Percentiles rank a stretch among this genome's conserved stretches.
phyloP scores from a whole-genome alignment of 2,113 vertebrate genomes.

The Gallinago jamesoni region DNA sequence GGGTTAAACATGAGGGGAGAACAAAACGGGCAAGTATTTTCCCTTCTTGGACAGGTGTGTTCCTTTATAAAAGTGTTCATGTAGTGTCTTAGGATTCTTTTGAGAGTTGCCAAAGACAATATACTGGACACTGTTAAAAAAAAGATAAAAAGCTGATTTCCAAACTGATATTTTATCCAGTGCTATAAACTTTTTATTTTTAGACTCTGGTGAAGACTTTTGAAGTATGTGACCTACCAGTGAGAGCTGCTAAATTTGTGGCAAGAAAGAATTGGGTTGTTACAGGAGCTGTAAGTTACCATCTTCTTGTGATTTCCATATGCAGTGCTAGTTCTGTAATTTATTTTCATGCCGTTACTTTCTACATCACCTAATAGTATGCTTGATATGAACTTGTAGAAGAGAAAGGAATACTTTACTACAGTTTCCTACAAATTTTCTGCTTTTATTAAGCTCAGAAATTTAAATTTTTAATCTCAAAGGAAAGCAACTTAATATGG shows the following conservation, averaged over 20 bases:
- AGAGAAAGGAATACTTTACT: not conserved
- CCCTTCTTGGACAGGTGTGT: not conserved
- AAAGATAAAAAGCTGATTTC: not conserved
- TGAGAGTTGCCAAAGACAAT: not conserved
- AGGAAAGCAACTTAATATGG: not conserved
- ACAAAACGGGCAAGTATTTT: not conserved
- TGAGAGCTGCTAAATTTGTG: conserved; percentile 98
- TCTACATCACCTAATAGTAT: not conserved
- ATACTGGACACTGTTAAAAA: not conserved
- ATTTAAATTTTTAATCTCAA: not conserved
- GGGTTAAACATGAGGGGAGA: not conserved
- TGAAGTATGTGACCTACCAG: conserved; percentile 97
- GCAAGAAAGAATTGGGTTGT: conserved; percentile 99
- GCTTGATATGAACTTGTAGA: not conserved
- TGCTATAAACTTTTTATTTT: conserved; percentile 15
- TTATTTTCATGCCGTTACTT: not conserved
- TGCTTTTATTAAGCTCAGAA: not conserved
- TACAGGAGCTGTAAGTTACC: conserved; percentile 91
- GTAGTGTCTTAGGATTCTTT: not conserved
- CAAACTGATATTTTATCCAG: not conserved
- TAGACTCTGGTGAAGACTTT: conserved; percentile 98
- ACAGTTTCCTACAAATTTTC: not conserved
- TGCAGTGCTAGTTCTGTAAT: not conserved
- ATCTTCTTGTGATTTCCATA: not conserved
- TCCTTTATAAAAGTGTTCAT: not conserved